Evolutionary conservation across 2,113 vertebrate genomes (phyloP).

Genomic region (Melanerpes formicivorus): DNA sequence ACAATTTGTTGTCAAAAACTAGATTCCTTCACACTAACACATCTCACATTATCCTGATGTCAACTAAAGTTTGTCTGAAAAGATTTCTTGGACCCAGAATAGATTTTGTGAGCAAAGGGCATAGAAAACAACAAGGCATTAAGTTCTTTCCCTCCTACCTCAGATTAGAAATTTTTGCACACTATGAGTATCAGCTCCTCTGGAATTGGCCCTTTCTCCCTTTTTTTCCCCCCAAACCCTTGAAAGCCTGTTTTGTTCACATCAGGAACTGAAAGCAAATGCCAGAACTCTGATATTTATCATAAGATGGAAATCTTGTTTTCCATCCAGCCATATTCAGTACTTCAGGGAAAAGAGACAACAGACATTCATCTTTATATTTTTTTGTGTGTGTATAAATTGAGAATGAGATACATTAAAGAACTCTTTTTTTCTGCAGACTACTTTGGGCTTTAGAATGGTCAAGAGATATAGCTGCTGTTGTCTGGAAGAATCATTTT

Average conservation of each 20-base stretch:
- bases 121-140: not conserved
- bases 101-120: not conserved
- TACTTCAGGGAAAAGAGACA: not conserved
- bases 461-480: not conserved
- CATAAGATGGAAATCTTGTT: slow-evolving; percentile 15
- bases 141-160: not conserved
- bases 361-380: slow-evolving; percentile 19
- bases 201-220: not conserved
- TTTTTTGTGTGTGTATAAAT: not conserved
- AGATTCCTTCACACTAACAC: not conserved
- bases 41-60: not conserved
- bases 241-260: slow-evolving; percentile 32
- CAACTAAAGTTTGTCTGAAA: not conserved
- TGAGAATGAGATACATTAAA: slow-evolving; percentile 5
- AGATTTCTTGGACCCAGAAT: not conserved
- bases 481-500: not conserved
- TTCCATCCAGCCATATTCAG: not conserved
- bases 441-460: not conserved
- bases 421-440: not conserved
- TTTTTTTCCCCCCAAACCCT: not conserved
- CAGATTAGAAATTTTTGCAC: not conserved
- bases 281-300: slow-evolving; percentile 39
- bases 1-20: fast-evolving
- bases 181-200: not conserved
- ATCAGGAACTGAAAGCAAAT: not conserved